These are phyloP conservation scores for Hypena proboscidalis DNA, from an alignment of 2,888 invertebrate genomes.

Conservation along the genomic window DNA sequence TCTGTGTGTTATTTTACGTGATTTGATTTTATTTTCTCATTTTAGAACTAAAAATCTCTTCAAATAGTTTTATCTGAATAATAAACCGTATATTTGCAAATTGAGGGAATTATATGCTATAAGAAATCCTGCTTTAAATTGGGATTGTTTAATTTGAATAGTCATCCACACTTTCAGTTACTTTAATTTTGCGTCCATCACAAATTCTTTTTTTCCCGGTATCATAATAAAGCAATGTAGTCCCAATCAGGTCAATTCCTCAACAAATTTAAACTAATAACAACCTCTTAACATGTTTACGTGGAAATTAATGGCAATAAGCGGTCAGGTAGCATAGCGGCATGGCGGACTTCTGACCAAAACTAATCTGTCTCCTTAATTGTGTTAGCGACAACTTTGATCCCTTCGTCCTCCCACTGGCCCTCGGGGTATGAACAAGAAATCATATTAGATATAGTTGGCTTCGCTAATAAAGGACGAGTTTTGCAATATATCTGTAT, in stretches of 20 bases:
- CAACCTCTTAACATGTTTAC: conserved; percentile 46
- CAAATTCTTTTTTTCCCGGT: too few relatives aligned
- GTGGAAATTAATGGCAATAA: conserved; percentile 68
- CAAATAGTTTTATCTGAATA: too few relatives aligned
- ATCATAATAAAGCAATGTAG: not conserved
- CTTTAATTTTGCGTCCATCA: too few relatives aligned
- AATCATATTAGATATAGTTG: conserved; percentile 83
- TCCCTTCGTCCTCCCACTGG: conserved; percentile 75
- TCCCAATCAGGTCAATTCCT: not conserved
- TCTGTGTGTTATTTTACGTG: too few relatives aligned
- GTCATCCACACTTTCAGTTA: too few relatives aligned
- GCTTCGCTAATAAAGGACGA: conserved; percentile 75
- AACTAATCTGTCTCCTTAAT: conserved; percentile 82
- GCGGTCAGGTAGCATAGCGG: conserved; percentile 65
- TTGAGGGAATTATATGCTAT: too few relatives aligned
- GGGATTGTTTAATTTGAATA: too few relatives aligned
- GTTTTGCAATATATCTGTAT: conserved; percentile 38
- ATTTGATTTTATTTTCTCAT: too few relatives aligned
- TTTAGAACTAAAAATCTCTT: too few relatives aligned
- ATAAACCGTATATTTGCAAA: too few relatives aligned
- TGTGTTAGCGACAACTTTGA: conserved; percentile 84
- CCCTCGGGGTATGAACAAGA: conserved; percentile 80
- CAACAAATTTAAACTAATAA: conserved; percentile 26
- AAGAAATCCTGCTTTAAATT: too few relatives aligned
- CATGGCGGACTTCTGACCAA: conserved; percentile 64